Percentiles rank a stretch among this genome's conserved stretches.
These are phyloP conservation scores for Solenopsis fugax DNA, from an alignment of 1,140 invertebrate species.

Conservation along the genomic window DNA sequence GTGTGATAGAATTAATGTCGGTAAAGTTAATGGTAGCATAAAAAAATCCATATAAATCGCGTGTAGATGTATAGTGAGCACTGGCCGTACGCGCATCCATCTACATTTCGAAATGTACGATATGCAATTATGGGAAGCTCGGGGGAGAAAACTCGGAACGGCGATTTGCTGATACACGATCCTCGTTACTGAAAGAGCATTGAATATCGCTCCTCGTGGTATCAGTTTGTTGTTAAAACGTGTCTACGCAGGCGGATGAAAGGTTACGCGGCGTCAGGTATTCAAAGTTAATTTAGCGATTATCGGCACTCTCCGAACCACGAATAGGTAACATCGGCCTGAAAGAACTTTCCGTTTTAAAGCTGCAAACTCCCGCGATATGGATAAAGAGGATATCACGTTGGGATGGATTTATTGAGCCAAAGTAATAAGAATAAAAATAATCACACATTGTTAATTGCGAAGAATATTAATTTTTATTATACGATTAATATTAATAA, in stretches of 20 bases:
- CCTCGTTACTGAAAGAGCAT: constrained; percentile 56
- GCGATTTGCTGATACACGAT: constrained; percentile 64
- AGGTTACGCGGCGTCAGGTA: constrained; percentile 65
- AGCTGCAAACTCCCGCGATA: constrained; percentile 59
- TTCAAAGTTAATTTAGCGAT: constrained; percentile 80
- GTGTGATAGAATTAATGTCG: constrained; percentile 6
- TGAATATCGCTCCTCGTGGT: constrained; percentile 56
- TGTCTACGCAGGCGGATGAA: constrained; percentile 64
- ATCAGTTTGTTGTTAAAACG: constrained; percentile 78
- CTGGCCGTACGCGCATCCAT: constrained; percentile 10
- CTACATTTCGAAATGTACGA: constrained; percentile 63
- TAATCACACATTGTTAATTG: constrained; percentile 5
- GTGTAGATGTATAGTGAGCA: not conserved
- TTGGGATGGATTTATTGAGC: constrained; percentile 48
- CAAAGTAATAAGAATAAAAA: constrained; percentile 29
- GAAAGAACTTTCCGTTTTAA: constrained; percentile 68
- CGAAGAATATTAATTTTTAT: constrained; percentile 1
- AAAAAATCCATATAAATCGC: constrained; percentile 25
- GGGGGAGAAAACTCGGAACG: constrained; percentile 55
- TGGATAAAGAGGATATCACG: constrained; percentile 64
- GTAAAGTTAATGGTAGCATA: constrained; percentile 26
- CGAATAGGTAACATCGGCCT: constrained; percentile 55
- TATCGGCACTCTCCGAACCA: constrained; percentile 75
- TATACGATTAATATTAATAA: not conserved
- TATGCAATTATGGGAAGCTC: constrained; percentile 62